Base-by-base conservation (phyloP, 53 echinoderm and acorn worm species). In the Glandiceps talaboti region DNA sequence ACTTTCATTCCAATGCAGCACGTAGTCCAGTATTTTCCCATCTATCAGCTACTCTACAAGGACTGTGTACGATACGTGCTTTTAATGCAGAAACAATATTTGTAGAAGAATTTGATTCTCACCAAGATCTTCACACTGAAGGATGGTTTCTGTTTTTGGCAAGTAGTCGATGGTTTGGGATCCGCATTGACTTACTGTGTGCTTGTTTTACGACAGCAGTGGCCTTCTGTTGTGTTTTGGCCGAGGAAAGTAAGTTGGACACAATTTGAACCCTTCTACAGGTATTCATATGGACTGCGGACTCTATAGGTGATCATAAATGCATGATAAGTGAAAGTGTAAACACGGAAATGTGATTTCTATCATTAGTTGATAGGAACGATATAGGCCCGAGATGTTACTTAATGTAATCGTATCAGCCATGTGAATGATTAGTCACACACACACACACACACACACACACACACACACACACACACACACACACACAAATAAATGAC, bases 11-110 rank as follows among this genome's bases (percentile, higher is more conserved):
- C 26, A 14, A 14, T n/a, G 26, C 82, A 94, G 96, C 92, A 81
- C 92, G 96, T 28, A 96, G 96, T 33, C 97, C 97, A 0, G 89
- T 97, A 0, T 97, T 97, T 79, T 93, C 93, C 32, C 97, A 97
- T 79, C 91, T 97, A 30, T 97, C 97, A 0, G 92, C 97, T 0
- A 85, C 92, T 0, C 89, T 97, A 0, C 87, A 86, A 14, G 92
- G 97, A 0, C 84, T 97, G 77, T 88, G 86, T 0, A 97, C 93
- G 1, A 81, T 97, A 74, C 84, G 97, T 25, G 92, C 97, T 0
- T 97, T 97, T 79, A 79, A 82, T 27, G 92, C 87, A 14, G 88
- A 97, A 80, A 32, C 85, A 1, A 81, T 85, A 28, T 97, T 97
- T 85, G 77, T 79, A 20, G 31, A 45, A 14, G 77, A 84, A 28